Evolutionary conservation across 2,113 vertebrate genomes (phyloP).

Genomic region (Tringa solitaria): DNA sequence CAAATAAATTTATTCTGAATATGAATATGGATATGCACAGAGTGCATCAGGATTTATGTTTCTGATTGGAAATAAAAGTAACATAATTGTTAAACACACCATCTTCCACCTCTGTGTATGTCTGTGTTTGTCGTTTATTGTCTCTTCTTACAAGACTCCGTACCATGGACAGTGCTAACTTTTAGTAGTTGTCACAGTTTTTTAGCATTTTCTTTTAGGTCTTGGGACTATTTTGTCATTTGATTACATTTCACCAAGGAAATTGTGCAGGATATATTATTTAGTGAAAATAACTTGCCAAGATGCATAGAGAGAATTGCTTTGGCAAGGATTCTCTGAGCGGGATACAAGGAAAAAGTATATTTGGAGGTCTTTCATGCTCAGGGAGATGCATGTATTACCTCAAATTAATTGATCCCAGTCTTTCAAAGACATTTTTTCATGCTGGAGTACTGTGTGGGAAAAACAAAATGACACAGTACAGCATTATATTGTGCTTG

Average conservation of each 20-base stretch:
- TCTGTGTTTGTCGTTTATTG: neutral
- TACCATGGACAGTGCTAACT: neutral
- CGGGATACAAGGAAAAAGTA: neutral
- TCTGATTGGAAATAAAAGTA: neutral
- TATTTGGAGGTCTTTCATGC: neutral
- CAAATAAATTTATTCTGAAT: neutral
- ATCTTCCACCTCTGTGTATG: neutral
- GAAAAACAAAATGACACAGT: neutral
- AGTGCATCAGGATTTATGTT: neutral
- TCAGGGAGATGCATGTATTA: neutral
- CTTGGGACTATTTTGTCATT: neutral
- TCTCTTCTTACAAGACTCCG: neutral
- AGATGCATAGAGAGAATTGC: neutral
- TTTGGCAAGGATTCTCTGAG: neutral
- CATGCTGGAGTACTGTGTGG: neutral
- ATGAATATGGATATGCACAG: constrained; percentile 5
- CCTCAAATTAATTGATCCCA: constrained; percentile 15
- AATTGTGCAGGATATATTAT: neutral
- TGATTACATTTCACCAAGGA: neutral
- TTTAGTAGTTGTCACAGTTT: neutral
- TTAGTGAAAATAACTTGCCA: neutral
- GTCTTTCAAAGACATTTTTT: constrained; percentile 2
- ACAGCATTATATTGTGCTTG: neutral
- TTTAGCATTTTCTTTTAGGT: neutral
- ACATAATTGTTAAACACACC: neutral